Evolutionary conservation across 2,113 vertebrate genomes (phyloP).

Genomic region (Turnix velox): DNA sequence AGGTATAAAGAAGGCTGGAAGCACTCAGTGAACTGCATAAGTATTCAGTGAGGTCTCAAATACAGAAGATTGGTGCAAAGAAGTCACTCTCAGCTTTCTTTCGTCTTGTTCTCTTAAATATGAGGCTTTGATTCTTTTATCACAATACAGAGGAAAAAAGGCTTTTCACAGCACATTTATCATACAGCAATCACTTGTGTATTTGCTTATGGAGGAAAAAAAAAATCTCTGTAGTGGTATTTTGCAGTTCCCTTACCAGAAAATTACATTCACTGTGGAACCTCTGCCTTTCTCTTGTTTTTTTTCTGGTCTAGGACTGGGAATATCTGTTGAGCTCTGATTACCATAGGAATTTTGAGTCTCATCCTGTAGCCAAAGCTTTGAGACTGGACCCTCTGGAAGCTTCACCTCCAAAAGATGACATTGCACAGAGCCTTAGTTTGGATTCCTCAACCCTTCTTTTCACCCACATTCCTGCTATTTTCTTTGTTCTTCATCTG

Average conservation of each 20-base stretch:
- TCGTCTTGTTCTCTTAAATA: background rate
- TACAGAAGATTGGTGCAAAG: background rate
- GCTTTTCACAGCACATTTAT: background rate
- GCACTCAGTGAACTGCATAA: background rate
- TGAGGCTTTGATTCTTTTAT: background rate
- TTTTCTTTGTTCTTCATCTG: constrained; percentile 94
- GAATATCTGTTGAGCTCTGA: constrained; percentile 88
- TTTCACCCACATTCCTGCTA: constrained; percentile 87
- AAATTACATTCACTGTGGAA: background rate
- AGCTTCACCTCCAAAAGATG: constrained; percentile 53
- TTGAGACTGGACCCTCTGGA: constrained; percentile 71
- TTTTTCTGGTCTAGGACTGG: constrained; percentile 82
- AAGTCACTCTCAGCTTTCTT: background rate
- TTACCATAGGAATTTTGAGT: constrained; percentile 86
- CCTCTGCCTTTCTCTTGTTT: background rate
- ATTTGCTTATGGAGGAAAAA: background rate
- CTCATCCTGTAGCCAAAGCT: constrained; percentile 74
- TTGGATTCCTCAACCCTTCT: constrained; percentile 89
- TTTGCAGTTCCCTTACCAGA: background rate
- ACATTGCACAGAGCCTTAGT: constrained; percentile 70
- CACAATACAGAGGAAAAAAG: fast-evolving
- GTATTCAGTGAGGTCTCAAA: background rate
- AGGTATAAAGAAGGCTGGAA: background rate
- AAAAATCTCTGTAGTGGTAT: background rate
- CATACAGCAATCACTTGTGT: background rate